A percentile compares a stretch with the other conserved stretches of the same genome.
These are phyloP conservation scores for Cyanoderma ruficeps DNA, from an alignment of 2,113 vertebrate genomes.

Conservation along the genomic window DNA sequence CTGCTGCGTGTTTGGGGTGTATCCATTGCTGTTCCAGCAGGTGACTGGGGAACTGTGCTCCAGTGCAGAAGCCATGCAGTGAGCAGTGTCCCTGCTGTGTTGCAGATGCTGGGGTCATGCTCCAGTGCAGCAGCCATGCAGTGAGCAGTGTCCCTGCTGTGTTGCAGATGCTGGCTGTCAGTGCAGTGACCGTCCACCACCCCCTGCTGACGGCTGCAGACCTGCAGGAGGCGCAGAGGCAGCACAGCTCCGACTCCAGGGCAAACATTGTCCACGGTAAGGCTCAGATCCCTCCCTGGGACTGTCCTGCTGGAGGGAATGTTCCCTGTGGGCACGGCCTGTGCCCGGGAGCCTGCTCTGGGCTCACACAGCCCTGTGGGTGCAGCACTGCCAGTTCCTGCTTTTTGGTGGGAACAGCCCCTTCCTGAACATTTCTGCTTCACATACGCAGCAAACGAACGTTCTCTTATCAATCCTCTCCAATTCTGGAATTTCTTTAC, in stretches of 20 bases:
- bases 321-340: not conserved
- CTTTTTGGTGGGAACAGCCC: not conserved
- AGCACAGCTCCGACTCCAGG: slow-evolving; percentile 80
- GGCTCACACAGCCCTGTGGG: fast-evolving
- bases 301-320: fast-evolving
- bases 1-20: fast-evolving
- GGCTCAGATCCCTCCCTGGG: not conserved
- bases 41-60: too few species aligned
- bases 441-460: not conserved
- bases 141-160: not conserved
- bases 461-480: too few species aligned
- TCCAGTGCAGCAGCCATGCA: too few species aligned
- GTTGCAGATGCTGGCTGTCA: slow-evolving; percentile 82
- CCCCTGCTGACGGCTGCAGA: slow-evolving; percentile 76
- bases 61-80: too few species aligned
- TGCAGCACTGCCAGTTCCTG: fast-evolving
- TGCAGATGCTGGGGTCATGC: too few species aligned
- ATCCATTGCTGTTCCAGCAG: fast-evolving
- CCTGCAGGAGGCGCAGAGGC: slow-evolving; percentile 83
- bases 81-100: not conserved
- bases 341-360: fast-evolving
- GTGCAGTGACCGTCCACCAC: slow-evolving; percentile 73
- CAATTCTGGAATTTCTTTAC: fast-evolving
- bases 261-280: slow-evolving; percentile 92
- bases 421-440: not conserved